Evolutionary conservation across 2,888 invertebrate genomes (phyloP).

Genomic region (Spisula solida): DNA sequence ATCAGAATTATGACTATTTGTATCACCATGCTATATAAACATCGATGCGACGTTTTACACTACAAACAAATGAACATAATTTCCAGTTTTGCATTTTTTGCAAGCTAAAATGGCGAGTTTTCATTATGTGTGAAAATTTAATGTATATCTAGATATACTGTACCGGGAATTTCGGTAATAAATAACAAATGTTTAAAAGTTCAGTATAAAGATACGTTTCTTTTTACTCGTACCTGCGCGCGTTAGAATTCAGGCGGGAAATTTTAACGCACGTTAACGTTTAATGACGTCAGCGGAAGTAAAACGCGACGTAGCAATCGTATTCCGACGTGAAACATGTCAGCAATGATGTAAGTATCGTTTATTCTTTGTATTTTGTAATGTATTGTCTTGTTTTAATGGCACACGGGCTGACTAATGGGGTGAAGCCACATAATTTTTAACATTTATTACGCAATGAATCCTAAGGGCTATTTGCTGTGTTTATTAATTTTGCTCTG

Average conservation of each 20-base stretch:
- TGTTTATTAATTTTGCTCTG: neutral
- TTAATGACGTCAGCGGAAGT: constrained; percentile 38
- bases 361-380: neutral
- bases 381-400: neutral
- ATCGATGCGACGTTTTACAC: too few species aligned
- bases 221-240: neutral
- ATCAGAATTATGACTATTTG: too few species aligned
- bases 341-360: constrained; percentile 37
- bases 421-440: neutral
- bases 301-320: neutral
- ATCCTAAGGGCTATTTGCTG: neutral
- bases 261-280: constrained; percentile 20
- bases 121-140: too few species aligned
- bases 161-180: too few species aligned
- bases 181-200: too few species aligned
- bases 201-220: too few species aligned
- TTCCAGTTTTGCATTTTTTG: too few species aligned
- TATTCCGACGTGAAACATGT: constrained; percentile 22
- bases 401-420: neutral
- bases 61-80: too few species aligned
- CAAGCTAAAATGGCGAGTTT: too few species aligned
- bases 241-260: constrained; percentile 27
- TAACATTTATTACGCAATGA: too few species aligned
- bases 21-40: too few species aligned
- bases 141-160: too few species aligned